Evolutionary conservation across 2,888 invertebrate species (phyloP).

Genomic region (Pseudanteris insignis): DNA sequence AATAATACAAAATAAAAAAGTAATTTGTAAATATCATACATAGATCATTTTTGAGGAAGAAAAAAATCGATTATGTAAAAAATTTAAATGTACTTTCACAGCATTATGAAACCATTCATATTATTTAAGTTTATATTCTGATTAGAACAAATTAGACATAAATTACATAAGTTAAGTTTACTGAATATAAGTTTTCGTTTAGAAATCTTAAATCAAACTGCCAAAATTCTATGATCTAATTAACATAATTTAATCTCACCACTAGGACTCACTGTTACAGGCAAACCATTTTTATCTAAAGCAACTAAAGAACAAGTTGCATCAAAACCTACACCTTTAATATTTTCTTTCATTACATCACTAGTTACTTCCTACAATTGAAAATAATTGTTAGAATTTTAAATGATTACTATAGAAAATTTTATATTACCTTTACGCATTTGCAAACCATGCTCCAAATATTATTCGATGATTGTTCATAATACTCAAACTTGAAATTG

Average conservation of each 20-base stretch:
- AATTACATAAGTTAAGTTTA: no score
- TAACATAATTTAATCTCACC: slow-evolving; percentile 62
- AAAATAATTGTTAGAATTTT: no score
- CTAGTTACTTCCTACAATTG: slow-evolving; percentile 72
- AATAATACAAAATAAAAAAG: no score
- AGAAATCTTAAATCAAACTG: no score
- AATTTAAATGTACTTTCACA: no score
- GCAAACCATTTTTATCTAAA: slow-evolving; percentile 75
- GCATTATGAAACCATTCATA: no score
- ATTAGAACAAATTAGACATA: no score
- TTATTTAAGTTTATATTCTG: no score
- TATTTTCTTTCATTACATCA: slow-evolving; percentile 68
- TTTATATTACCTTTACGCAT: slow-evolving; percentile 76
- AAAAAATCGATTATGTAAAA: no score
- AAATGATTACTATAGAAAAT: background rate
- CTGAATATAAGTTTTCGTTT: no score
- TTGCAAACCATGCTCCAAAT: slow-evolving; percentile 82
- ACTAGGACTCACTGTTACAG: slow-evolving; percentile 76
- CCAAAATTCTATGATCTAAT: background rate
- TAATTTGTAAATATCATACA: no score
- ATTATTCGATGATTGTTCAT: slow-evolving; percentile 90
- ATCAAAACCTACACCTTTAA: slow-evolving; percentile 94
- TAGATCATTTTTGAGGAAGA: no score
- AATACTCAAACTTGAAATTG: slow-evolving; percentile 80
- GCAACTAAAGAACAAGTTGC: slow-evolving; percentile 94